Evolutionary conservation across 2,888 invertebrate species (phyloP).

Genomic region (Leistus spinibarbis): DNA sequence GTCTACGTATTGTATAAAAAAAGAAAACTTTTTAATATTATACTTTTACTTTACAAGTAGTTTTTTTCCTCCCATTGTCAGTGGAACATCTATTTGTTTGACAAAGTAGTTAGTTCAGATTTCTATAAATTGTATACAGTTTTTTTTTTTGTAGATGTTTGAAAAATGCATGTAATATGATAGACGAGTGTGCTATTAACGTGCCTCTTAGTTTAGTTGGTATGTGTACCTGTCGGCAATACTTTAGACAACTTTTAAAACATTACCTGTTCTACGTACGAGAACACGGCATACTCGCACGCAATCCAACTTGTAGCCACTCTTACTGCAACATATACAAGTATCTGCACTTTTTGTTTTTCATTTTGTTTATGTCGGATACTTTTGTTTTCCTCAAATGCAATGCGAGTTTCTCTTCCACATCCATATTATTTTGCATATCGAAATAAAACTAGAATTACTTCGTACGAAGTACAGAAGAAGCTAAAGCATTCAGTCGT

Average conservation of each 20-base stretch:
- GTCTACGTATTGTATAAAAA: not conserved
- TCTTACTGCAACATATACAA: not conserved
- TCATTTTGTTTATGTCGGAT: not conserved
- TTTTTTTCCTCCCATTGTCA: not conserved
- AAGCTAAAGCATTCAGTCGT: too few relatives aligned
- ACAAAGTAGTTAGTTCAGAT: not conserved
- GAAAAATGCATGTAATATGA: not conserved
- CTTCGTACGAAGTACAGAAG: too few relatives aligned
- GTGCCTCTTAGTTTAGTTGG: not conserved
- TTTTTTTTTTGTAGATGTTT: not conserved
- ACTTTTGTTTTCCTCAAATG: not conserved
- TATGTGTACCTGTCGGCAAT: slow-evolving; percentile 1
- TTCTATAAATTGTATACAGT: not conserved
- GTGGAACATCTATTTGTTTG: not conserved
- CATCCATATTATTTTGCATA: too few relatives aligned
- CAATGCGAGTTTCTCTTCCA: too few relatives aligned
- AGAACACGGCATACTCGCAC: not conserved
- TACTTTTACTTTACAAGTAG: too few relatives aligned
- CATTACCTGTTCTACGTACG: not conserved
- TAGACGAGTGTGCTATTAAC: not conserved
- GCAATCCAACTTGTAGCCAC: not conserved
- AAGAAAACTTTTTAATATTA: too few relatives aligned
- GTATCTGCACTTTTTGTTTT: not conserved
- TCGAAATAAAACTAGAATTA: too few relatives aligned
- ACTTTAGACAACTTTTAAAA: not conserved